Base-by-base conservation (phyloP, 2,113 vertebrate genomes). In the Prionailurus bengalensis region DNA sequence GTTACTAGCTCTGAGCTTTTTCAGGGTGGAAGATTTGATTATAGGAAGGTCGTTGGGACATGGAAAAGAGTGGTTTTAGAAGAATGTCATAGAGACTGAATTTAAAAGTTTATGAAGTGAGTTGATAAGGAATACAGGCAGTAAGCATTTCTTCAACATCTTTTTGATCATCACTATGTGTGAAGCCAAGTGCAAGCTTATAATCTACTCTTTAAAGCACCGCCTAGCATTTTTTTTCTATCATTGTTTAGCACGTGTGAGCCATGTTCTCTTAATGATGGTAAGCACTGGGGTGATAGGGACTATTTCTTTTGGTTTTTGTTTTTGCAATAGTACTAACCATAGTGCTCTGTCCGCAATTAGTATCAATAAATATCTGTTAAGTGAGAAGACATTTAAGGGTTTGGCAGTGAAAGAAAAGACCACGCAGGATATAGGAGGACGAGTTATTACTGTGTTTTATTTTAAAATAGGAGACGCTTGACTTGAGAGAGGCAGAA, bases 31-130 rank as follows among this genome's bases (percentile, higher is more conserved):
- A 3, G n/a, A 78, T 84, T 71, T 95, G 70, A 29, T 95, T 89
- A 79, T 78, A 63, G 6, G 36, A 82, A 55, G 7, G 31, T 84
- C 29, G n/a, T 19, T 89, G 89, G 66, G 33, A 78, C 33, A 33
- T 81, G 58, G 31, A 23, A 74, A 87, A 58, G 55, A 71, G 12
- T 63, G 21, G n/a, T 73, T 86, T 96, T 81, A 84, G 51, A 61
- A 91, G 48, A 83, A 68, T 78, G 23, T 70, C 66, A 17, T 66
- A 74, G 55, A 89, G 36, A 33, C 27, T 42, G 80, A 80, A 73
- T 91, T 91, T 86, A 4, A 81, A 73, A 94, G 27, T 79, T 94
- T 91, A 48, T 78, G 33, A 89, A 42, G 33, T 83, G 31, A 83
- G 15, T 36, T 93, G 61, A 68, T 83, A 66, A 89, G 58, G 17